Evolutionary conservation across 2,797 vertebrate genomes (phyloP), one percentile per base, ranked within the genome.

Genomic region (Lepidocolaptes lacrymiger): DNA sequence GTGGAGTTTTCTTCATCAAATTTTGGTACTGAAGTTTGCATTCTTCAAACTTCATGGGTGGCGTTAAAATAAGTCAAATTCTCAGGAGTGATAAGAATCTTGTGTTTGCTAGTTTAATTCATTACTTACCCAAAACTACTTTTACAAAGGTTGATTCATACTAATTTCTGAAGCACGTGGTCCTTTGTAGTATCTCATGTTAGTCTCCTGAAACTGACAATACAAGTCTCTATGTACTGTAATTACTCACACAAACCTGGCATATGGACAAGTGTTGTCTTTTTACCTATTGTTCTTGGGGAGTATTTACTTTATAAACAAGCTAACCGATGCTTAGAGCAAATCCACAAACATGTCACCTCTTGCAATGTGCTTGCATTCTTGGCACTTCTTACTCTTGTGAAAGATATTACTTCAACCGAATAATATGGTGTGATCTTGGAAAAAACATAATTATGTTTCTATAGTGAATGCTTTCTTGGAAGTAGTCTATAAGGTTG

Each of bases 1-100:
- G 5, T 20, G 3, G 5, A 15, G 3, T 0, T 36, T 72, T 76
- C 80, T 71, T 80, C 18, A 44, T 54, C 32, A 34, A 5, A 0
- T 1, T 85, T 51, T 63, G 23, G 14, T 66, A 59, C 69, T 75
- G 22, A 75, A 85, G 36, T 68, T 87, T 66, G 28, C 20, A 49
- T 37, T 72, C 46, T 73, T 92, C 55, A 49, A 1, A 64, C 75
- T 68, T 72, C 24, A 9, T 32, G 20, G 14, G 17, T 64, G 4
- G 4, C 55, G 11, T 69, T 56, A 36, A 9, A 20, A 54, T 46
- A 79, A 87, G 20, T 69, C 26, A 48, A 0, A 68, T 41, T 82
- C 87, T 89, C 49, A 34, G 17, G 67, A 77, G 22, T 36, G 12
- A 9, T 55, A 55, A 71, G 32, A 74, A 22, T 8, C 22, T 89